Conservation (phyloP, 2,888 invertebrate species). For the Argyresthia albistria region DNA sequence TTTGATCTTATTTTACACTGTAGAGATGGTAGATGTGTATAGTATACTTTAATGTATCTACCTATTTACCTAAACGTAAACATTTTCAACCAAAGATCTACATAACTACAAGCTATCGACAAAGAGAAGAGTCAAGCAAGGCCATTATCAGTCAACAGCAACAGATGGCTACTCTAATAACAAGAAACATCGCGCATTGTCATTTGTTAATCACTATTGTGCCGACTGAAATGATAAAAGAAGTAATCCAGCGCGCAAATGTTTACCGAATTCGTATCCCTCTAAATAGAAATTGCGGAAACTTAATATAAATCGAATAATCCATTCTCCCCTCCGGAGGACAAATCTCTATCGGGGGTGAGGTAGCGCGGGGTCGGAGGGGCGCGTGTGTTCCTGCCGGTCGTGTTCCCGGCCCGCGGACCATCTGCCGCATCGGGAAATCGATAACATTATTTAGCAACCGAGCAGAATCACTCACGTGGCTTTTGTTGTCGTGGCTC, state of each 20-base stretch:
- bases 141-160: constrained; percentile 14
- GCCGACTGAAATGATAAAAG: constrained; percentile 40
- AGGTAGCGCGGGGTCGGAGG: constrained; percentile 29
- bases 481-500: constrained; percentile 9
- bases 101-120: no score
- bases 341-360: constrained; percentile 68
- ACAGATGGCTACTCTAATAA: constrained; percentile 56
- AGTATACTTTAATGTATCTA: no score
- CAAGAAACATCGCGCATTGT: constrained; percentile 49
- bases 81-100: no score
- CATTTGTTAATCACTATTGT: constrained; percentile 51
- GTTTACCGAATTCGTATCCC: constrained; percentile 48
- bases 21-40: no score
- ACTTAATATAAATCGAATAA: constrained; percentile 71
- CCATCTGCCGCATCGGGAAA: constrained; percentile 67
- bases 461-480: constrained; percentile 37
- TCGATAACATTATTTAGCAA: constrained; percentile 61
- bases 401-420: constrained; percentile 32
- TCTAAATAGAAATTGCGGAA: constrained; percentile 65
- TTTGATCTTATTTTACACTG: background rate
- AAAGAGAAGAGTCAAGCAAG: background rate
- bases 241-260: constrained; percentile 41
- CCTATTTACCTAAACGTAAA: no score
- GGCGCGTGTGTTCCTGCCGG: constrained; percentile 44
- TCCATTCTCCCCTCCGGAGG: constrained; percentile 58